Evolutionary conservation across 2,797 vertebrate genomes (phyloP).

Genomic region (Masticophis lateralis): DNA sequence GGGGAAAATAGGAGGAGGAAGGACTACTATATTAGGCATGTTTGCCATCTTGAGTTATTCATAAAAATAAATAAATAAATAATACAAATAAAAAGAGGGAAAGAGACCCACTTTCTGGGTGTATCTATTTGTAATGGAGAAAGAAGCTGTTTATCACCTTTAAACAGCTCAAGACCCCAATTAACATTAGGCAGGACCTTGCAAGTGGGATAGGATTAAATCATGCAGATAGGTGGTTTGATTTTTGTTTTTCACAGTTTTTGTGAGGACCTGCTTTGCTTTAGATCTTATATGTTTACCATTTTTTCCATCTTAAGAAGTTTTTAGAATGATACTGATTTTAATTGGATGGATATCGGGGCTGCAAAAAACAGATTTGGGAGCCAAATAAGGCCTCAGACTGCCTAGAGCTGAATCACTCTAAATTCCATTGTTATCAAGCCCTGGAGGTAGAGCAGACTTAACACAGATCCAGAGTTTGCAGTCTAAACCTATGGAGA

Average conservation of each 20-base stretch:
- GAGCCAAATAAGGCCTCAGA: not conserved
- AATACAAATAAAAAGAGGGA: not conserved
- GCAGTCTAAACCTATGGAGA: not conserved
- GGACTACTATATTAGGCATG: not conserved
- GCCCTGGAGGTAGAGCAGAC: not conserved
- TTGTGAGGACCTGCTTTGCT: not conserved
- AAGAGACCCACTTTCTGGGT: not conserved
- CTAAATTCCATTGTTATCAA: not conserved
- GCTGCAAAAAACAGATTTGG: not conserved
- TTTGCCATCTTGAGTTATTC: not conserved
- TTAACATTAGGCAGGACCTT: not conserved
- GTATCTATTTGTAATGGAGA: not conserved
- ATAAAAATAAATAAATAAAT: not conserved
- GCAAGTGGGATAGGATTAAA: not conserved
- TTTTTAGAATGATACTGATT: not conserved
- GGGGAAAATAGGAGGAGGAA: not conserved
- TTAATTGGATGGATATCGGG: not conserved
- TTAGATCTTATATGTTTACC: not conserved
- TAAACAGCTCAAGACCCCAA: not conserved
- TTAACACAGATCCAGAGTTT: not conserved
- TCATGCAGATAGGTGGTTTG: not conserved
- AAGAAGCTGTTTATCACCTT: not conserved
- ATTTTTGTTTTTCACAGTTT: not conserved
- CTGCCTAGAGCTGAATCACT: not conserved
- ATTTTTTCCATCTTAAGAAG: not conserved